These are phyloP conservation scores for Aphaenogaster floridana DNA, from an alignment of 1,140 invertebrate genomes.

Conservation along the genomic window DNA sequence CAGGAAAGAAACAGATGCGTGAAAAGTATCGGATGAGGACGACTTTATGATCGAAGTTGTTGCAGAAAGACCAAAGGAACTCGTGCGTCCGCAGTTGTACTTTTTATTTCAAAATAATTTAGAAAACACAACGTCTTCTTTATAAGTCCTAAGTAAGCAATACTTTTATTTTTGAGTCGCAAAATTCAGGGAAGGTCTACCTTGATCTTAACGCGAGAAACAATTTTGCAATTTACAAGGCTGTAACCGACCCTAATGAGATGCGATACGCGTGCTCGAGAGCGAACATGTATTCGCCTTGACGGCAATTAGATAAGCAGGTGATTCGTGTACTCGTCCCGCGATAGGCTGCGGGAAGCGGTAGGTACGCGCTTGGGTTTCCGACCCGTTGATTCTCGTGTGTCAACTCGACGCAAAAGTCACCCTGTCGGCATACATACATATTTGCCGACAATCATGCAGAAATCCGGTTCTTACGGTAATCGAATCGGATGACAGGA, in stretches of 20 bases:
- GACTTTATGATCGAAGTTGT: neutral
- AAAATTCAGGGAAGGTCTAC: neutral
- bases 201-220: neutral
- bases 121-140: neutral
- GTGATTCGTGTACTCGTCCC: conserved; percentile 27
- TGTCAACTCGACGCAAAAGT: conserved; percentile 45
- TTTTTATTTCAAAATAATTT: neutral
- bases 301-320: conserved; percentile 54
- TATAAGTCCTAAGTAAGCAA: neutral
- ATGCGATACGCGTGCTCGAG: conserved; percentile 34
- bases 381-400: conserved; percentile 15
- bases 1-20: conserved; percentile 57
- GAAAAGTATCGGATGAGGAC: conserved; percentile 26
- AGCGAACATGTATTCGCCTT: neutral
- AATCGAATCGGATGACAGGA: conserved; percentile 48
- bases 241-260: conserved; percentile 31
- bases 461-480: conserved; percentile 71
- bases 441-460: conserved; percentile 51
- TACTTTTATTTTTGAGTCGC: neutral
- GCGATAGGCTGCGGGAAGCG: neutral
- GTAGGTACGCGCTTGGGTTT: conserved; percentile 11
- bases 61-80: neutral
- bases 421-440: neutral
- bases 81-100: neutral
- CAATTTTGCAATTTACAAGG: conserved; percentile 25